Base-by-base conservation (phyloP, 2,888 invertebrate genomes). In the Noctuana brunneofusca region DNA sequence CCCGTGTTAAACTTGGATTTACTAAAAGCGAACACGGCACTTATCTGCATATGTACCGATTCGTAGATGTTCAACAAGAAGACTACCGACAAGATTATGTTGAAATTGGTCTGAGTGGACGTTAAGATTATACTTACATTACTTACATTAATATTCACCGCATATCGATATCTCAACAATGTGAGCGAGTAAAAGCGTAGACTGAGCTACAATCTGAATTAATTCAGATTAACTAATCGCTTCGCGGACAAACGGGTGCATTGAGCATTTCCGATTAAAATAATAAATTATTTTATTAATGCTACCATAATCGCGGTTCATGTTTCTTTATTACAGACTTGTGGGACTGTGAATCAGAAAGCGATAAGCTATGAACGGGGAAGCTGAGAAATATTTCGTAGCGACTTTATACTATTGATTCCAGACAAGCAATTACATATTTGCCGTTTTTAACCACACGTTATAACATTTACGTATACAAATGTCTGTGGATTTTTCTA, bases 261-360 rank as follows among this genome's bases (percentile, higher is more conserved):
- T 63, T 56, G 63, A 56, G 50, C 60, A 62, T 56, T 64, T 41
- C 49, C 52, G 58, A 63, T 60, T 62, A 54, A 64, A 73, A 71
- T 68, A 68, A 85, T 80, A 79, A 77, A 83, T 81, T 79, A 76
- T 81, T 79, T 77, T 76, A 80, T 80, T 79, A 82, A 85, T 80
- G 75, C 77, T 74, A 70, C 75, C 71, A 71, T 79, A 79, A 84
- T 81, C 67, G 76, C 67, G 66, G 66, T 68, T 70, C 76, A 81
- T 85, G 80, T 75, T 84, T 85, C 86, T 85, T 85, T 82, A 86
- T 63, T 56, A 56, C 35, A 27, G 32, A 63, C 41, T 22, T 50
- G 62, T 49, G 16, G 24, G 11, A 53, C 38, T 22, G 14, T 20
- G 3, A 12, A 5, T 11, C 6, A 6, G 30, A n/a, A n/a, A 41